These are phyloP conservation scores for Cromileptes altivelis DNA, from an alignment of 2,113 vertebrate genomes.

Conservation along the genomic window DNA sequence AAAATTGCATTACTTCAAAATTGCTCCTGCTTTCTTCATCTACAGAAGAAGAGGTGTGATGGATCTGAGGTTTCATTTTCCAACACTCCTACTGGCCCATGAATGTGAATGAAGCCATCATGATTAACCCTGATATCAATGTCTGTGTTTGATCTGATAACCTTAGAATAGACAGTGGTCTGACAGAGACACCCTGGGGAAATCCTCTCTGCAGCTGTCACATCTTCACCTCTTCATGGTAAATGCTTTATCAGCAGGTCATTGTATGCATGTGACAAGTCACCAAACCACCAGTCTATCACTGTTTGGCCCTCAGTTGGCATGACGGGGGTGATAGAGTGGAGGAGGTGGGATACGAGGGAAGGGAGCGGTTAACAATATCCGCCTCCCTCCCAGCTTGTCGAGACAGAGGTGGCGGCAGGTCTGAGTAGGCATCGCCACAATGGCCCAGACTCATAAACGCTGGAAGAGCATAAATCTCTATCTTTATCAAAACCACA, in stretches of 20 bases:
- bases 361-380: constrained; percentile 80
- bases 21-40: too few species aligned
- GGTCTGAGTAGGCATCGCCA: constrained; percentile 88
- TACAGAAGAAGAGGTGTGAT: not conserved
- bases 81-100: not conserved
- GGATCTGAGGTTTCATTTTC: not conserved
- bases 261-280: constrained; percentile 42
- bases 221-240: constrained; percentile 32
- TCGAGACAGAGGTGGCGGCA: constrained; percentile 85
- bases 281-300: constrained; percentile 30
- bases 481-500: constrained; percentile 88
- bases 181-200: constrained; percentile 53
- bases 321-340: constrained; percentile 25
- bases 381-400: constrained; percentile 77
- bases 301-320: constrained; percentile 19
- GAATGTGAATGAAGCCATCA: constrained; percentile 41
- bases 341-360: constrained; percentile 47
- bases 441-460: constrained; percentile 87
- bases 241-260: constrained; percentile 50
- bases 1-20: not conserved
- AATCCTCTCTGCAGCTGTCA: constrained; percentile 56
- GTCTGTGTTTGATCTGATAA: constrained; percentile 54
- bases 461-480: constrained; percentile 90
- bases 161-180: constrained; percentile 32
- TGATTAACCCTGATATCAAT: constrained; percentile 23